Base-by-base conservation (phyloP, 1,140 invertebrate species). In the Lordiphosa mommai region DNA sequence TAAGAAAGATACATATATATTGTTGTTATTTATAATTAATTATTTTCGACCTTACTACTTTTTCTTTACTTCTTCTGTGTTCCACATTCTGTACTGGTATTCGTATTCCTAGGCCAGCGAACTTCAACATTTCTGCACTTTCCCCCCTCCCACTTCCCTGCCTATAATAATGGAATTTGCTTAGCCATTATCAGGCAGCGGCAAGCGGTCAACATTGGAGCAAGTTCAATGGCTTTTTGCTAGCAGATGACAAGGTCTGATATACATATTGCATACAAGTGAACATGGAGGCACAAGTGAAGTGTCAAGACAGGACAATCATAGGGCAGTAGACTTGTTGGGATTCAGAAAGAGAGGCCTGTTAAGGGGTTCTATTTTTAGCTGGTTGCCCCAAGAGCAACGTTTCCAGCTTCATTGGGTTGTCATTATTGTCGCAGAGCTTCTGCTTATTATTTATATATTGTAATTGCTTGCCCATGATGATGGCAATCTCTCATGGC, bases 371-470 rank as follows among this genome's bases (percentile, higher is more conserved):
- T 37, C 47, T 49, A 40, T 46, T 16, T 36, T 30, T 46, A 40
- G 44, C 27, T 38, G n/a, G 43, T n/a, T n/a, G 29, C 16, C 20
- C 20, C 29, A 16, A 6, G 0, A 2, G 1, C 17, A 34, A 27
- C 23, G 23, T 44, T 5, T 7, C n/a, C 47, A 32, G 27, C 44
- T 56, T 49, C 55, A 52, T 65, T 56, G 32, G 9, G 10, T 53
- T 66, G 37, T 69, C 72, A 57, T 47, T 60, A 57, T 51, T 57
- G 55, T 46, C 61, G 73, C 44, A 53, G 65, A 52, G 60, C 49
- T 52, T 55, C 37, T 60, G 61, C 60, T 69, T 60, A 85, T 85
- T 49, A 85, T 85, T 72, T 70, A 72, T 70, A 72, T 77, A 61
- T 63, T 59, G 63, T 65, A 84, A 84, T 73, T 70, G 72, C 59